phyloP scores from a whole-genome alignment of 2,888 invertebrate species.

The Spodoptera exigua region DNA sequence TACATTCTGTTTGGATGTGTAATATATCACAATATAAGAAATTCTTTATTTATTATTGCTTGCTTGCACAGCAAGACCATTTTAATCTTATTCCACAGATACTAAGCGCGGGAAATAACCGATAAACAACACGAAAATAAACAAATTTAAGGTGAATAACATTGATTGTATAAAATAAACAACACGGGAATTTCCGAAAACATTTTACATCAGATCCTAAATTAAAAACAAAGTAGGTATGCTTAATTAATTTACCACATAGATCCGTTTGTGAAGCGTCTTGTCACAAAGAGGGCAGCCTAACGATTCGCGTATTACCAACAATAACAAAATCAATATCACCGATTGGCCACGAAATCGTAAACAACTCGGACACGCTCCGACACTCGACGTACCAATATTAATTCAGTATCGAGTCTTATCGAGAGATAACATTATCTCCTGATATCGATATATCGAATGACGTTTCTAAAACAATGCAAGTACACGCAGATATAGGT shows the following conservation, averaged over 20 bases:
- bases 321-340: slow-evolving; percentile 54
- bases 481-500: slow-evolving; percentile 11
- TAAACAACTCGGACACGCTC: slow-evolving; percentile 46
- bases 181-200: neutral
- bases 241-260: slow-evolving; percentile 22
- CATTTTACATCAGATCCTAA: neutral
- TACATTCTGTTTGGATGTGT: too few species aligned
- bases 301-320: slow-evolving; percentile 23
- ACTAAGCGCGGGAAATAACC: too few species aligned
- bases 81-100: too few species aligned
- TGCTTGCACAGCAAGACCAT: too few species aligned
- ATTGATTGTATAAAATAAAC: too few species aligned
- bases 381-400: slow-evolving; percentile 52
- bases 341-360: slow-evolving; percentile 23
- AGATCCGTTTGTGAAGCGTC: slow-evolving; percentile 10
- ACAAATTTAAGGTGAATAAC: too few species aligned
- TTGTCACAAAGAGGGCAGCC: slow-evolving; percentile 11
- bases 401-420: slow-evolving; percentile 63
- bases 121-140: too few species aligned
- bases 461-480: slow-evolving; percentile 31
- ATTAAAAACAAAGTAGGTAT: neutral
- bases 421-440: slow-evolving; percentile 53
- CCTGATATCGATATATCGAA: slow-evolving; percentile 37
- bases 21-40: too few species aligned
- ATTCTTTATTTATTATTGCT: too few species aligned